Conservation (phyloP, 1,140 invertebrate species). For the Neocloeon triangulifer region DNA sequence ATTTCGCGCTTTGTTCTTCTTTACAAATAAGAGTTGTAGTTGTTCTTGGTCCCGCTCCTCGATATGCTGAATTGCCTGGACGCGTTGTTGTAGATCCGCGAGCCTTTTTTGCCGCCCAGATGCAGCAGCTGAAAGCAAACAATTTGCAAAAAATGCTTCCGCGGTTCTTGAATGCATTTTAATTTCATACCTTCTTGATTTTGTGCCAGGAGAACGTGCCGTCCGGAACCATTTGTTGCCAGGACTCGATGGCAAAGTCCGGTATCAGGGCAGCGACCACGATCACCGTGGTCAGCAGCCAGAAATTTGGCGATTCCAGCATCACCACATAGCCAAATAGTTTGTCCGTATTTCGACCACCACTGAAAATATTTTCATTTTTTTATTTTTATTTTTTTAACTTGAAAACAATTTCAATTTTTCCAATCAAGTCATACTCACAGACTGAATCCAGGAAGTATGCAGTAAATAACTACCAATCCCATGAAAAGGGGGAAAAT, state of each 20-base stretch:
- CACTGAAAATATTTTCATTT: conserved; percentile 11
- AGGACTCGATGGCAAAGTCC: conserved; percentile 22
- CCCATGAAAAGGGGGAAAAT: conserved; percentile 29
- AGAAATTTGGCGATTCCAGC: conserved; percentile 28
- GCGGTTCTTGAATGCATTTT: too few species aligned
- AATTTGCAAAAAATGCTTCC: too few species aligned
- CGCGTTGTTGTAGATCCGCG: too few species aligned
- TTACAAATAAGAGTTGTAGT: too few species aligned
- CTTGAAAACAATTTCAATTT: conserved; percentile 7
- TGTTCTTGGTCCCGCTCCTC: too few species aligned
- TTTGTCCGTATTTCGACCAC: conserved; percentile 31
- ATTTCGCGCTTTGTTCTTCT: too few species aligned
- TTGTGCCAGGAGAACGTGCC: too few species aligned
- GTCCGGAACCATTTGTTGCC: too few species aligned
- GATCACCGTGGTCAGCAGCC: conserved; percentile 30
- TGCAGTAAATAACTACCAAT: conserved; percentile 31
- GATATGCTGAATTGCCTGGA: too few species aligned
- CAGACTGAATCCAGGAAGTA: conserved; percentile 27
- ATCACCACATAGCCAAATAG: conserved; percentile 33
- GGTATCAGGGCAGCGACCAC: conserved; percentile 31
- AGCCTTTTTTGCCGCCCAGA: too few species aligned
- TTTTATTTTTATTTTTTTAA: conserved; percentile 4
- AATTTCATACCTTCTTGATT: too few species aligned
- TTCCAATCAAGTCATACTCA: conserved; percentile 19
- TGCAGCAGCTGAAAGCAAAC: too few species aligned